Conservation (phyloP, 2,888 invertebrate genomes). For the Plebejus melissa region DNA sequence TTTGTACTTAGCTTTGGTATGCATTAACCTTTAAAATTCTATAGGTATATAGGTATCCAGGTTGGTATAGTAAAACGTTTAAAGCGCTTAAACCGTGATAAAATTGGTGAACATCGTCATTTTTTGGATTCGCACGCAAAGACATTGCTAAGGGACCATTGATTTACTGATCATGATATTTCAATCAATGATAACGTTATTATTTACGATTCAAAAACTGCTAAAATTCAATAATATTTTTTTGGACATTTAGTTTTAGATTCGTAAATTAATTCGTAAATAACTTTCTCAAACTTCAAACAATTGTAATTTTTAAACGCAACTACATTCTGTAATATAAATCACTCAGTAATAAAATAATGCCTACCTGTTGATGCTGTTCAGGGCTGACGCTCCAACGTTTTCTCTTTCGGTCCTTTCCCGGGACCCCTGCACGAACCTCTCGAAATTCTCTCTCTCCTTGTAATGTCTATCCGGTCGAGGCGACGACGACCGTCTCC, state of each 20-base stretch:
- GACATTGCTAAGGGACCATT: no score
- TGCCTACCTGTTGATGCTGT: conserved; percentile 82
- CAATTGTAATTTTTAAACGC: background rate
- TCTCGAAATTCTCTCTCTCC: conserved; percentile 70
- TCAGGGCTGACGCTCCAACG: conserved; percentile 79
- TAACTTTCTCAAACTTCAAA: no score
- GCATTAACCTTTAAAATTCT: background rate
- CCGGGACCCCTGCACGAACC: conserved; percentile 67
- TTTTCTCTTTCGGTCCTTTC: conserved; percentile 76
- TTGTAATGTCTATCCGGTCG: conserved; percentile 71
- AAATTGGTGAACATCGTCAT: no score
- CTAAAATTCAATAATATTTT: no score
- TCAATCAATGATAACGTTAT: no score
- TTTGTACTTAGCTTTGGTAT: background rate
- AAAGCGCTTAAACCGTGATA: no score
- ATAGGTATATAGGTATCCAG: no score
- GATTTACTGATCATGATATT: no score
- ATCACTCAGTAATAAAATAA: background rate
- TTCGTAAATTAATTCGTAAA: no score
- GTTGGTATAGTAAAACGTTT: background rate
- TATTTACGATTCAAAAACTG: no score
- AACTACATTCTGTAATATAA: background rate
- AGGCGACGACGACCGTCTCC: conserved; percentile 71
- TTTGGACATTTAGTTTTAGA: no score
- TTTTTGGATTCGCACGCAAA: no score